Conservation (phyloP, 2,797 vertebrate genomes). For the Erethizon dorsatum region DNA sequence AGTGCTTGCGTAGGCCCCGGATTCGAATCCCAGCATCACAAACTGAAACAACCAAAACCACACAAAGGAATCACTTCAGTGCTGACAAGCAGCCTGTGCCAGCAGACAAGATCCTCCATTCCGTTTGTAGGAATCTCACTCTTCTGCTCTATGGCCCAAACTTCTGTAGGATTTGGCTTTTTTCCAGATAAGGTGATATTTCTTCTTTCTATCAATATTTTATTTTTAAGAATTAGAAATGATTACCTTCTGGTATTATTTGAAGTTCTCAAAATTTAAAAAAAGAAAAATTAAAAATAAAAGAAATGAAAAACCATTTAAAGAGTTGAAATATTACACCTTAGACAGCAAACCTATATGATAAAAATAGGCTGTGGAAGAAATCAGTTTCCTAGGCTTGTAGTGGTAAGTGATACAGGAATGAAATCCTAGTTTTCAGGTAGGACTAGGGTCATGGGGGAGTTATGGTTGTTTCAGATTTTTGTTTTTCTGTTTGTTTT, state of each 20-base stretch:
- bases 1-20: neutral
- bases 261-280: slow-evolving; percentile 27
- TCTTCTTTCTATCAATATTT: slow-evolving; percentile 37
- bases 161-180: slow-evolving; percentile 2
- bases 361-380: neutral
- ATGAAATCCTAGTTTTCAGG: neutral
- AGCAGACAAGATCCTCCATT: neutral
- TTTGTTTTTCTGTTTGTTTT: neutral
- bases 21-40: neutral
- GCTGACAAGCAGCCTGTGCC: neutral
- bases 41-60: neutral
- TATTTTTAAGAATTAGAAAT: slow-evolving; percentile 44
- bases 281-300: neutral
- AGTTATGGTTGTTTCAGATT: slow-evolving; percentile 16
- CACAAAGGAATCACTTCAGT: neutral
- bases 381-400: neutral
- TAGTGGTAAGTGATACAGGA: neutral
- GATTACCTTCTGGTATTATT: slow-evolving; percentile 18
- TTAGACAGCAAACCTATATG: neutral
- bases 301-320: neutral
- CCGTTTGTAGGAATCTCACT: neutral
- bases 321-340: neutral
- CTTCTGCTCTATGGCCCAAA: neutral
- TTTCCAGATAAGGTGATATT: slow-evolving; percentile 13
- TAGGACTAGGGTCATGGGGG: neutral